Evolutionary conservation across 2,113 vertebrate species (phyloP), one percentile per base, ranked within the genome.

Genomic region (Pseudolaguvia tuberculata): DNA sequence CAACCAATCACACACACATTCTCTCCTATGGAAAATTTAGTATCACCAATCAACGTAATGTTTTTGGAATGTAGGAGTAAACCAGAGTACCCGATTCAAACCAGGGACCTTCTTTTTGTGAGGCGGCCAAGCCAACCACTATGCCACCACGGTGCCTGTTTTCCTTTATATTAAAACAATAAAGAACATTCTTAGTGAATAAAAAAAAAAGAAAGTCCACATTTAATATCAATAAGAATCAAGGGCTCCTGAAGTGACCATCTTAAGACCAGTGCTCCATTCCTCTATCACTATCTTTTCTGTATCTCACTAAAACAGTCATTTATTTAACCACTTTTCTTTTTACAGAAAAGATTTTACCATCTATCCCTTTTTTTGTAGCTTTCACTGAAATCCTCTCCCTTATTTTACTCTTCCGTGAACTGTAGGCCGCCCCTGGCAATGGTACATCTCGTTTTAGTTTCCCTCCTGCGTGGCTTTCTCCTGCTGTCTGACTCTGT

Each of bases 401-500:
- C 13, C 12, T 74, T 57, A 42, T 14, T 29, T 70, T 63, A 31
- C n/a, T 70, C 21, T 52, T 78, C 31, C 23, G 47, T 59, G 15
- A 65, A 75, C 31, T 48, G 53, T n/a, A 21, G 59, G 51, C 47
- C 15, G n/a, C 61, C 53, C 35, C 70, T 56, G 56, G 67, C 59
- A 45, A 69, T 56, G 66, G 25, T 76, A 20, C 63, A 59, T 53
- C 57, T 70, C 58, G 58, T 71, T 71, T 66, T 27, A 57, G 25
- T 58, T 51, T 48, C 0, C 68, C 70, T 20, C 45, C 45, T 23
- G 23, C 59, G 48, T 68, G 48, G 55, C 72, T 50, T 52, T 57
- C 35, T 47, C 27, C 61, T 65, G 70, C 68, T 69, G 70, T 62
- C 77, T 69, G 63, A 66, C 72, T 68, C 63, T 68, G 68, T 70